Conservation (phyloP, 2,797 vertebrate genomes). For the Poliocrania exsul region DNA sequence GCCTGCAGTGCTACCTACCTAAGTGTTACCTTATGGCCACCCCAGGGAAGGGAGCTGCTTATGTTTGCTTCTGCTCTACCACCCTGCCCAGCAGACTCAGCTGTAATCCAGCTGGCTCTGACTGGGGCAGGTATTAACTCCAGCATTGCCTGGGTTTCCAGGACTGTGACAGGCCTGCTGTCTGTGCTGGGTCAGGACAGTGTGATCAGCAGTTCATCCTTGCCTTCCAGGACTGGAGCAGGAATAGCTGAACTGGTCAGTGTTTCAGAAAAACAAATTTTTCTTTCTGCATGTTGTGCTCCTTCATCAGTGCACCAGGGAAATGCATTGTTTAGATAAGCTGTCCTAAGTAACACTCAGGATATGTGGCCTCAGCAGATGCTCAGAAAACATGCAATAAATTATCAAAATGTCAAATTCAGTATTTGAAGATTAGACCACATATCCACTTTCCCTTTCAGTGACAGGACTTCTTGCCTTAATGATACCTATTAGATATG, state of each 20-base stretch:
- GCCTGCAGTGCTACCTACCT: fast-evolving
- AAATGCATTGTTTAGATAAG: not conserved
- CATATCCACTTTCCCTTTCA: not conserved
- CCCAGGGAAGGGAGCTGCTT: not conserved
- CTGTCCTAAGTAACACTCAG: not conserved
- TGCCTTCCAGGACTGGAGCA: not conserved
- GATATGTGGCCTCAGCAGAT: not conserved
- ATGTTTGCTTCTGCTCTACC: not conserved
- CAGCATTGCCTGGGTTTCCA: not conserved
- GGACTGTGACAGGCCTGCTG: not conserved
- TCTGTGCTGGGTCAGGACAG: not conserved
- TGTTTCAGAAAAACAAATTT: not conserved
- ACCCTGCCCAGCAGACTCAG: not conserved
- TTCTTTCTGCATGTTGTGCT: not conserved
- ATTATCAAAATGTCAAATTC: not conserved
- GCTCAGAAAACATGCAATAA: not conserved
- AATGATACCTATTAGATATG: not conserved
- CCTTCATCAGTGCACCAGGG: not conserved
- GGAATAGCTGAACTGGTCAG: not conserved
- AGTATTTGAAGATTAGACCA: not conserved
- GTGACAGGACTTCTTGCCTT: not conserved
- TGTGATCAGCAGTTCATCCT: not conserved
- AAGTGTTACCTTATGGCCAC: not conserved
- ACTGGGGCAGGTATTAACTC: not conserved
- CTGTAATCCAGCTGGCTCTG: not conserved